Evolutionary conservation across 2,113 vertebrate genomes (phyloP).

Genomic region (Andinoacara biseriatus): DNA sequence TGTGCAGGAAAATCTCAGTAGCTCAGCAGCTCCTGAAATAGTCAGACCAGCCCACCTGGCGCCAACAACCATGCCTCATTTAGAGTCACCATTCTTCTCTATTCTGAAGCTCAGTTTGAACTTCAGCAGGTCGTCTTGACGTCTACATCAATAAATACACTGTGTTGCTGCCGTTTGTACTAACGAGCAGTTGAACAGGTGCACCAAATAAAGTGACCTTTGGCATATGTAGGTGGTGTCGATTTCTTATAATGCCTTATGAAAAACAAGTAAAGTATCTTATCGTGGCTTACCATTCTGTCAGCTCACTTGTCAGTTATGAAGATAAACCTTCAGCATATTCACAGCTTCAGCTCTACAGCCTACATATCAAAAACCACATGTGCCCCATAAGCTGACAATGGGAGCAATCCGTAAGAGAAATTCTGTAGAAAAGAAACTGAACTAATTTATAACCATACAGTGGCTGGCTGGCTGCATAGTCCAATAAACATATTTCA

Average conservation of each 20-base stretch:
- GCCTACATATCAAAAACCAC: neutral
- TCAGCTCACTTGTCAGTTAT: neutral
- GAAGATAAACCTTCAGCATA: neutral
- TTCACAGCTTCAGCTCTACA: neutral
- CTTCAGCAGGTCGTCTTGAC: neutral
- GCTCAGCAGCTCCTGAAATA: neutral
- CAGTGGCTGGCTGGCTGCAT: neutral
- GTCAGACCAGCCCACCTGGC: neutral
- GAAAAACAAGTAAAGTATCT: neutral
- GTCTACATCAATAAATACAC: neutral
- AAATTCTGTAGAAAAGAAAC: neutral
- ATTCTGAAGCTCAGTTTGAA: neutral
- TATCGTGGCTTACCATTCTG: neutral
- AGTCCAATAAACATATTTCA: slow-evolving; percentile 1
- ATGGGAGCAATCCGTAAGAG: neutral
- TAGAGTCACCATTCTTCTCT: neutral
- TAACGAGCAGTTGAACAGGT: neutral
- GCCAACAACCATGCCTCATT: neutral
- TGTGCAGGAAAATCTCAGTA: neutral
- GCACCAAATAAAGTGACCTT: neutral
- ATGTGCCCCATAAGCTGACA: neutral
- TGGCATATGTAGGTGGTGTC: neutral
- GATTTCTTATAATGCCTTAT: neutral
- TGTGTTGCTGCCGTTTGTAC: neutral
- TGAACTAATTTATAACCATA: neutral